Evolutionary conservation across 2,888 invertebrate genomes (phyloP).

Genomic region (Crioceris asparagi): DNA sequence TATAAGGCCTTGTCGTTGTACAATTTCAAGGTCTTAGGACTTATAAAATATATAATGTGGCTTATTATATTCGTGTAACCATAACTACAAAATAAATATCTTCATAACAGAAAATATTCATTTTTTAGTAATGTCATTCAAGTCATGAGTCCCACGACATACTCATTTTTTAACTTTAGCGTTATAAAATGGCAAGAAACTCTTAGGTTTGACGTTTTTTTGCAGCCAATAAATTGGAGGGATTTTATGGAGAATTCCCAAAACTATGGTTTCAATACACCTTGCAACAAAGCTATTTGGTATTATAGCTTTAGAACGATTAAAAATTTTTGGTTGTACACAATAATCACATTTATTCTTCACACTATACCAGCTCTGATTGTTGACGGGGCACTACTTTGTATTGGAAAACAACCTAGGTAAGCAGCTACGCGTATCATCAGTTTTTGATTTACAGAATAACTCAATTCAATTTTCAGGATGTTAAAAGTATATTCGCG

Average conservation of each 20-base stretch:
- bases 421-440: constrained; percentile 31
- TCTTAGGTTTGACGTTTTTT: constrained; percentile 2
- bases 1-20: too few relatives aligned
- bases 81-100: too few relatives aligned
- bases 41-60: too few relatives aligned
- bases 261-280: constrained; percentile 46
- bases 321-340: constrained; percentile 45
- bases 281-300: constrained; percentile 58
- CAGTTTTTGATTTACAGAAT: neutral
- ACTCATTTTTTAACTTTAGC: too few relatives aligned
- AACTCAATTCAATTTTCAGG: constrained; percentile 38
- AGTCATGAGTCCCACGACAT: too few relatives aligned
- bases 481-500: constrained; percentile 69
- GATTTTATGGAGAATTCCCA: constrained; percentile 48
- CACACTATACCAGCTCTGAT: constrained; percentile 57
- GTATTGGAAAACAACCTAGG: constrained; percentile 51
- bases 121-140: too few relatives aligned
- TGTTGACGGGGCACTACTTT: constrained; percentile 44
- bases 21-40: too few relatives aligned
- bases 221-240: constrained; percentile 63
- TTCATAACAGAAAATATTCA: too few relatives aligned
- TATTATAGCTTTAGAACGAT: constrained; percentile 56
- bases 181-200: too few relatives aligned
- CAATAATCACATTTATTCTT: constrained; percentile 51
- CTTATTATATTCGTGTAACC: too few relatives aligned